These are phyloP conservation scores for Eupithecia insigniata DNA, from an alignment of 2,888 invertebrate species.

Conservation along the genomic window DNA sequence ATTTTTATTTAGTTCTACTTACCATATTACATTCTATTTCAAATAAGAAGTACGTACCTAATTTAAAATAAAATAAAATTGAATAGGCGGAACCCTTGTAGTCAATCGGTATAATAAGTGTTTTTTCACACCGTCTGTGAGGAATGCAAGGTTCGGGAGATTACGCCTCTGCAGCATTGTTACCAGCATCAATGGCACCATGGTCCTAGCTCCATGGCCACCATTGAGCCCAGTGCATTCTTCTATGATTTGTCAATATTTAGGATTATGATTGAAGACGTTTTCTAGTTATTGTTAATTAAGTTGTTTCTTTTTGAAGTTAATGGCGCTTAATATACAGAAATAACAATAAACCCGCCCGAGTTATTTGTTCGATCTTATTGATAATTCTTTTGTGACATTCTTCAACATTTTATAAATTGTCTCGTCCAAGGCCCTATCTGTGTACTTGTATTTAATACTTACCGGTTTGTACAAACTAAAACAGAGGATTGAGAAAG, in stretches of 20 bases:
- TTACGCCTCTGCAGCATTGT: constrained; percentile 58
- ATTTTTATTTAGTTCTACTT: no score
- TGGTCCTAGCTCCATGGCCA: neutral
- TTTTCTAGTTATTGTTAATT: constrained; percentile 20
- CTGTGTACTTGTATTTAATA: neutral
- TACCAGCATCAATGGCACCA: constrained; percentile 24
- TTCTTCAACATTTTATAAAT: neutral
- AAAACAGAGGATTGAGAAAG: neutral
- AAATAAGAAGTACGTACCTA: neutral
- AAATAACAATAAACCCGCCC: neutral
- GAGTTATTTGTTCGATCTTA: neutral
- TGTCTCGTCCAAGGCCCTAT: neutral
- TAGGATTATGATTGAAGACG: constrained; percentile 36
- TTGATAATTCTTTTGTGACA: neutral
- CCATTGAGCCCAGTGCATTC: constrained; percentile 22
- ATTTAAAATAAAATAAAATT: neutral
- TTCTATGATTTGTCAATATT: constrained; percentile 40
- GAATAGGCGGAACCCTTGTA: constrained; percentile 50
- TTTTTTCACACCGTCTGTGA: constrained; percentile 71
- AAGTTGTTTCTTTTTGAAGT: constrained; percentile 20
- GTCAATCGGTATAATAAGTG: constrained; percentile 42
- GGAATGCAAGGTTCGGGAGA: constrained; percentile 76
- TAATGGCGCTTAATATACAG: constrained; percentile 12
- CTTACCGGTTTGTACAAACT: neutral
- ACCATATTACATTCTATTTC: no score